Evolutionary conservation across 2,113 vertebrate genomes (phyloP), one percentile per base, ranked within the genome.

Genomic region (Hydrochoerus hydrochaeris): DNA sequence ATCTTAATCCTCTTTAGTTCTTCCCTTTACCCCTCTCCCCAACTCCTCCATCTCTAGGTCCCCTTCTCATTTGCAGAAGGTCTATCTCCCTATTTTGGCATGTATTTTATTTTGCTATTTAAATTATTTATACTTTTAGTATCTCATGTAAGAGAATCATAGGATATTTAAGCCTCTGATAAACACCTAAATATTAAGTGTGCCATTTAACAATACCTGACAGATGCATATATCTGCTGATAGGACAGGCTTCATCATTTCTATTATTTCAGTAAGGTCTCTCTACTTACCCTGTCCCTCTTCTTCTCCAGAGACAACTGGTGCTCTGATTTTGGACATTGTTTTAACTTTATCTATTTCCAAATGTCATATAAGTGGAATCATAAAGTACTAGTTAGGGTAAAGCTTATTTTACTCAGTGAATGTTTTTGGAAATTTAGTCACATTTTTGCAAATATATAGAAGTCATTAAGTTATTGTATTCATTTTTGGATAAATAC

Each of bases 341-440:
- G 35, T 30, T 35, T 67, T 88, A 58, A 2, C 65, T 95, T 85
- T 24, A 7, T 85, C 46, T 75, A 1, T 38, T 92, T 60, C 32
- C 71, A 28, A 80, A 63, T 11, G 41, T 77, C 44, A 69, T 63
- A 78, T 46, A 80, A 87, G 38, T 60, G 78, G 26, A 65, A 90
- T n/a, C 6, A 80, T 26, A 73, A 84, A 91, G 77, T 22, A 67
- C n/a, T 57, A 30, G 30, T 71, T 87, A 54, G 8, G 46, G 3
- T 57, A 71, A 91, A 35, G 71, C 30, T 65, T 19, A 71, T 69
- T 85, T 90, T 32, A 89, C 38, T 54, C 22, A 90, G 35, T 11
- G 82, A 90, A 87, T 54, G 44, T 6, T 54, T 90, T 87, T 60
- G 67, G 60, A 82, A 67, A 58, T 65, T 77, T 88, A 96, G 28